phyloP scores from a whole-genome alignment of 2,113 vertebrate species.

The mouse (Mus musculus) region GRCm39 chr13:16198501-16199000 shows the following conservation, averaged over 20 bases:
- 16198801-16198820: constrained; percentile 46
- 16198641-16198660: neutral
- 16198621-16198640: neutral
- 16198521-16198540: neutral
- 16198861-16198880: neutral
- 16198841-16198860: constrained; percentile 65
- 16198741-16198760: constrained; percentile 76
- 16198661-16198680: constrained; percentile 70
- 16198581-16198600: neutral
- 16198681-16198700: constrained; percentile 29
- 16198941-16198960: neutral
- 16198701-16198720: constrained; percentile 52
- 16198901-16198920: neutral
- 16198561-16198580: neutral
- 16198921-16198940: neutral
- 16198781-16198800: constrained; percentile 28
- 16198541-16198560: neutral
- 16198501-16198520: neutral
- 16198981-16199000: neutral
- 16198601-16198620: rapidly evolving
- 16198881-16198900: neutral
- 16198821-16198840: neutral
- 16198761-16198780: constrained; percentile 57
- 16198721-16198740: constrained; percentile 69
- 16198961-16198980: neutral